Base-by-base conservation (phyloP, 2,113 vertebrate species). In the Tenebrosternarchus preto region DNA sequence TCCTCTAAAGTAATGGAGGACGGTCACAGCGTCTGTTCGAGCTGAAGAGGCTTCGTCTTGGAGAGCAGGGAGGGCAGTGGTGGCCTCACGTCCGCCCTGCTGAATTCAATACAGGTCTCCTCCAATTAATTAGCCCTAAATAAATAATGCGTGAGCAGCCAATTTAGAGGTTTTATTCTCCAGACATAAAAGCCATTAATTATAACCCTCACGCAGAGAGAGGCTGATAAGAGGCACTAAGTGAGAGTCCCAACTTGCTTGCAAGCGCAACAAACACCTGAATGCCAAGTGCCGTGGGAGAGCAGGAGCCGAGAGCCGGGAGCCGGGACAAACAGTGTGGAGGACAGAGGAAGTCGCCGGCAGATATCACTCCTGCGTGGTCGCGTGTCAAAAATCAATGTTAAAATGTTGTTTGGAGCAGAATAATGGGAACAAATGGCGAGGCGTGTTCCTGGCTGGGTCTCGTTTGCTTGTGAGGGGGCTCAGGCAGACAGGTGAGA, bases 121-220 rank as follows among this genome's bases (percentile, higher is more conserved):
- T 92, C 91, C 85, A 91, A 87, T 92, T 92, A 92, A 92, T 91
- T 92, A 92, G 84, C 88, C 84, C 80, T 92, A 92, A 92, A 93
- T 93, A 92, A 93, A 92, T 93, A 91, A 93, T 92, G 90, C 69
- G 85, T 77, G 86, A 84, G 80, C 73, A 89, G 82, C 85, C 88
- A 88, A 88, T 91, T 93, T 89, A 87, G 85, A 85, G 85, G 84
- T 90, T 92, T 93, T 90, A 91, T 92, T 92, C 89, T 89, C 83
- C 71, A 91, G 87, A 90, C 88, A 91, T 91, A 89, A 91, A 91
- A 91, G 86, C 84, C 87, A 90, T 92, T 92, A 83, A 90, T 93
- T 93, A 92, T 91, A 86, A 88, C 85, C 84, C 86, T 88, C 84
- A 88, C 27, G 76, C 68, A 74, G 73, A 89, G 82, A 87, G 80